Percentiles rank a stretch among this genome's conserved stretches.
Conservation (phyloP, 2,888 invertebrate genomes). For the Epirrita christyi region DNA sequence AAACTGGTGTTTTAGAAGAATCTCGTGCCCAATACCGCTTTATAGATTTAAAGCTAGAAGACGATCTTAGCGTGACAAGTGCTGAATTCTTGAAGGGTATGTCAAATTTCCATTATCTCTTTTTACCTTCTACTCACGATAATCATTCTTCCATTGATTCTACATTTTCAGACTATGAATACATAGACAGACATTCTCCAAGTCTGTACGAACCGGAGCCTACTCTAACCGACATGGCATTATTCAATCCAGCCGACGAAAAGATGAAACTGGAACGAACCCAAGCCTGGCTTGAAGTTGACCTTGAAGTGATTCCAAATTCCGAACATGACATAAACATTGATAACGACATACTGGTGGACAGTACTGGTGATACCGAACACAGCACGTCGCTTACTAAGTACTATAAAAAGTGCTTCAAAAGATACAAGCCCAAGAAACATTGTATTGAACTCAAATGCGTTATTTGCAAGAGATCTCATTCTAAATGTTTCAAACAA, state of each 20-base stretch:
- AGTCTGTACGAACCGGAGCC: slow-evolving; percentile 31
- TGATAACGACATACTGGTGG: slow-evolving; percentile 36
- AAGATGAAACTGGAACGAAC: slow-evolving; percentile 52
- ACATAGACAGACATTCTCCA: slow-evolving; percentile 38
- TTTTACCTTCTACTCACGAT: no score
- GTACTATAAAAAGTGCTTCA: slow-evolving; percentile 44
- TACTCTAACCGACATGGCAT: slow-evolving; percentile 12
- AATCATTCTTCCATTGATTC: not conserved
- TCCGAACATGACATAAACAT: slow-evolving; percentile 39
- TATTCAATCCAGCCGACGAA: slow-evolving; percentile 26
- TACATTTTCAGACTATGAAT: slow-evolving; percentile 44
- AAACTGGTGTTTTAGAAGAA: slow-evolving; percentile 6
- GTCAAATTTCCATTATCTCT: slow-evolving; percentile 35
- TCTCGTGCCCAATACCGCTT: slow-evolving; percentile 21
- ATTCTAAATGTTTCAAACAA: slow-evolving; percentile 33
- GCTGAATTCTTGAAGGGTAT: slow-evolving; percentile 49
- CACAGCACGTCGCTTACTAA: slow-evolving; percentile 36
- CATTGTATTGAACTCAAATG: slow-evolving; percentile 27
- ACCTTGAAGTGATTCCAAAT: slow-evolving; percentile 47
- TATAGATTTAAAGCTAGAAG: slow-evolving; percentile 41
- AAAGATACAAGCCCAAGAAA: slow-evolving; percentile 37
- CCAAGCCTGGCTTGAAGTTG: slow-evolving; percentile 60
- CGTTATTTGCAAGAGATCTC: slow-evolving; percentile 33
- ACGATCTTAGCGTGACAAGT: slow-evolving; percentile 46
- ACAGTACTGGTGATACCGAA: slow-evolving; percentile 51